These are phyloP conservation scores for Oophaga sylvatica DNA, from an alignment of 2,797 vertebrate species.

Conservation along the genomic window DNA sequence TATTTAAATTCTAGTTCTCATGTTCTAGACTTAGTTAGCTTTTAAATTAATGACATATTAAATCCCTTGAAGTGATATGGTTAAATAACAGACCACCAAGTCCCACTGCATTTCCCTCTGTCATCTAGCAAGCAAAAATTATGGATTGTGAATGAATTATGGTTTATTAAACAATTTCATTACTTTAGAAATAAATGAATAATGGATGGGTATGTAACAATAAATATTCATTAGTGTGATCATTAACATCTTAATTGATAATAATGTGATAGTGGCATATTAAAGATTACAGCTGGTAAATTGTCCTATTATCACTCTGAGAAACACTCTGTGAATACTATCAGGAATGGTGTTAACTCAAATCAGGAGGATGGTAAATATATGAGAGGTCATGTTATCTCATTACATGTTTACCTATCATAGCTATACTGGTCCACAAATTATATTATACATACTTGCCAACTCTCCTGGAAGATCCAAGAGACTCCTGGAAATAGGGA, in stretches of 20 bases:
- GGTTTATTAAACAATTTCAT: slow-evolving; percentile 29
- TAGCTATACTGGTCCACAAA: neutral
- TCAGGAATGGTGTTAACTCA: slow-evolving; percentile 12
- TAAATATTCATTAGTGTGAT: slow-evolving; percentile 52
- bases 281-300: slow-evolving; percentile 38
- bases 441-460: neutral
- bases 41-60: neutral
- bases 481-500: no score
- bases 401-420: neutral
- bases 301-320: slow-evolving; percentile 36
- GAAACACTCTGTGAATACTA: slow-evolving; percentile 15
- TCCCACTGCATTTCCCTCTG: neutral
- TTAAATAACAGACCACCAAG: neutral
- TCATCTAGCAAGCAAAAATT: neutral
- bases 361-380: neutral
- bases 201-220: slow-evolving; percentile 32
- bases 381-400: neutral
- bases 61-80: neutral
- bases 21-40: no score
- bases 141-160: slow-evolving; percentile 28
- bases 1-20: neutral
- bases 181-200: slow-evolving; percentile 40
- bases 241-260: slow-evolving; percentile 57
- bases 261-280: slow-evolving; percentile 51
- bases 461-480: no score